Conservation (phyloP, 2,888 invertebrate species). For the Aspidapion aeneum region DNA sequence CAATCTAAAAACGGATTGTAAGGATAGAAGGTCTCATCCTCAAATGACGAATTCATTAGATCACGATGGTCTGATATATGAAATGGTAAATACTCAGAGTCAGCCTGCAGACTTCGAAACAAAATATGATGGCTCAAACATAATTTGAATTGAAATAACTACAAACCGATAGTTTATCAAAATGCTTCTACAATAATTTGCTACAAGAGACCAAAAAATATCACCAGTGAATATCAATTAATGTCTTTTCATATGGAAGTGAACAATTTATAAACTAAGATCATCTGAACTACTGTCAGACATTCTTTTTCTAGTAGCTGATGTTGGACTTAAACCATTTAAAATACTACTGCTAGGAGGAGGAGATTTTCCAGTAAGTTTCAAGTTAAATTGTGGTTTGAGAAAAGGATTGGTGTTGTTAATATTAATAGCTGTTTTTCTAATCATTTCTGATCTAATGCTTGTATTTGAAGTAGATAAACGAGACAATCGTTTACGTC, state of each 20-base stretch:
- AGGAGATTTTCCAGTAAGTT: slow-evolving; percentile 50
- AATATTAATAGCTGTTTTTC: slow-evolving; percentile 32
- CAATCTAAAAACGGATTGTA: too few relatives aligned
- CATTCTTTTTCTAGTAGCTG: slow-evolving; percentile 42
- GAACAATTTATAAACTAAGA: slow-evolving; percentile 42
- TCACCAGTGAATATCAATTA: too few relatives aligned
- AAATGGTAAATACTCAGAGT: too few relatives aligned
- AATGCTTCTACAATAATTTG: too few relatives aligned
- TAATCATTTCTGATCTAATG: slow-evolving; percentile 45
- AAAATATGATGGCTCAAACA: too few relatives aligned
- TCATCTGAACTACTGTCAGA: slow-evolving; percentile 41
- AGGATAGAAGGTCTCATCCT: too few relatives aligned
- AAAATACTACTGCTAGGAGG: slow-evolving; percentile 55
- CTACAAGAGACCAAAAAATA: too few relatives aligned
- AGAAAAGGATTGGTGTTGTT: slow-evolving; percentile 40
- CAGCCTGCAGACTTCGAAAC: too few relatives aligned
- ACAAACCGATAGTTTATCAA: too few relatives aligned
- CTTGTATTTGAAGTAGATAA: slow-evolving; percentile 45
- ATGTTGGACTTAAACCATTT: slow-evolving; percentile 55
- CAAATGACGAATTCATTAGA: too few relatives aligned
- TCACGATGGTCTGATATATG: too few relatives aligned
- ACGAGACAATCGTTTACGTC: slow-evolving; percentile 42
- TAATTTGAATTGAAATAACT: too few relatives aligned
- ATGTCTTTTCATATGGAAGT: background rate
- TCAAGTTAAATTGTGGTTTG: slow-evolving; percentile 44